These are phyloP conservation scores for Daubentonia madagascariensis DNA, from an alignment of 2,113 vertebrate species.

Conservation along the genomic window DNA sequence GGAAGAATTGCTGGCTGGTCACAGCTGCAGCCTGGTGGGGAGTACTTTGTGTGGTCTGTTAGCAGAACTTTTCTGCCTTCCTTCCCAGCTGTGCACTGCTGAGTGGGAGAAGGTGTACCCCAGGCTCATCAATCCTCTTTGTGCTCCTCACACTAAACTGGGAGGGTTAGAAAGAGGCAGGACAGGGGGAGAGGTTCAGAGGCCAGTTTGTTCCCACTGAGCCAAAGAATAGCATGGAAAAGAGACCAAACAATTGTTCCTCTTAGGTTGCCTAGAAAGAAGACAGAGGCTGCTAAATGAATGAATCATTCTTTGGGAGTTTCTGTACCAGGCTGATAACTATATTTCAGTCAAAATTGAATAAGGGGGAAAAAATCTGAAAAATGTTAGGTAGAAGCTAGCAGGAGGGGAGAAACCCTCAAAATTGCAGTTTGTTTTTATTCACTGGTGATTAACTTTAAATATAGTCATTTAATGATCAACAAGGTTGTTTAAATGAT, in stretches of 20 bases:
- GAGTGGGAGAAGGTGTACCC: conserved; percentile 62
- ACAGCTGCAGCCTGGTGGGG: conserved; percentile 71
- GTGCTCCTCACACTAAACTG: conserved; percentile 14
- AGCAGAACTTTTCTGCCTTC: conserved; percentile 36
- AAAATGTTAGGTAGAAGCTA: neutral
- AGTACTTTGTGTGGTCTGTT: conserved; percentile 73
- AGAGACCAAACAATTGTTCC: conserved; percentile 47
- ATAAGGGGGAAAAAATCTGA: neutral
- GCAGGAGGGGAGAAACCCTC: neutral
- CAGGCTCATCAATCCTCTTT: conserved; percentile 8
- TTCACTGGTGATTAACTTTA: conserved; percentile 18
- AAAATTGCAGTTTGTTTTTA: conserved; percentile 37
- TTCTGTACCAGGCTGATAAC: conserved; percentile 42
- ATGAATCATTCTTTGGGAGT: conserved; percentile 51
- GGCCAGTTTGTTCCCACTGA: conserved; percentile 69
- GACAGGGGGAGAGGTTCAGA: conserved; percentile 35
- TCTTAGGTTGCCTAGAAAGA: conserved; percentile 53
- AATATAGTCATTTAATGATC: neutral
- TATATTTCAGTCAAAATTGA: conserved; percentile 22
- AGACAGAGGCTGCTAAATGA: conserved; percentile 20
- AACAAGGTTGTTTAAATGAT: neutral
- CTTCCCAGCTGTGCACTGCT: conserved; percentile 63
- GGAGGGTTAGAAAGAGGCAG: conserved; percentile 2
- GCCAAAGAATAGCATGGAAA: conserved; percentile 48
- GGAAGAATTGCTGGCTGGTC: conserved; percentile 64